Conservation (phyloP, 2,888 invertebrate genomes). For the Erebia palarica region DNA sequence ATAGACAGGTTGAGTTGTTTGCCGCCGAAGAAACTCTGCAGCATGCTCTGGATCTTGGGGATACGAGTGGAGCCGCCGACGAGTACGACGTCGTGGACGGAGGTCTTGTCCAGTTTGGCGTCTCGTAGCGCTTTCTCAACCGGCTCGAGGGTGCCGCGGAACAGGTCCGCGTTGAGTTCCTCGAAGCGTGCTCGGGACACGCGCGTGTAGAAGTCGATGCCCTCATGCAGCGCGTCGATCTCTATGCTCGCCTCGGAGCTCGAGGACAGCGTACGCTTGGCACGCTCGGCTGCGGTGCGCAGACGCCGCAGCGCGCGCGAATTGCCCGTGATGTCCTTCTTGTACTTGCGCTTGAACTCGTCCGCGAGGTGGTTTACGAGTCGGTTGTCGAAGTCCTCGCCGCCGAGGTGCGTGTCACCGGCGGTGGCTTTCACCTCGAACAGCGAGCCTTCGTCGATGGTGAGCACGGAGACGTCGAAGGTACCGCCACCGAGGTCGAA, state of each 20-base stretch:
- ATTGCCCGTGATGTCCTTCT: conserved; percentile 85
- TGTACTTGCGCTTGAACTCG: conserved; percentile 87
- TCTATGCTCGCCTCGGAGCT: conserved; percentile 89
- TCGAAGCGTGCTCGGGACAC: conserved; percentile 89
- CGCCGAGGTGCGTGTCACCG: conserved; percentile 92
- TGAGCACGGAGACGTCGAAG: conserved; percentile 92
- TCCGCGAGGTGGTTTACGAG: conserved; percentile 86
- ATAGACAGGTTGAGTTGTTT: conserved; percentile 88
- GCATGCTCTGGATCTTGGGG: conserved; percentile 88
- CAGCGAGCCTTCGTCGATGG: conserved; percentile 89
- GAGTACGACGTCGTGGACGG: conserved; percentile 90
- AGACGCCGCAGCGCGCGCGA: conserved; percentile 86
- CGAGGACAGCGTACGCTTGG: conserved; percentile 89
- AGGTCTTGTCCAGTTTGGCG: conserved; percentile 89
- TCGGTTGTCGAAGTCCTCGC: conserved; percentile 86
- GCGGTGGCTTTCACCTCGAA: conserved; percentile 92
- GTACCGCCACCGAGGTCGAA: conserved; percentile 87
- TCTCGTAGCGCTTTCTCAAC: conserved; percentile 90
- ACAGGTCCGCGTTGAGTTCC: conserved; percentile 87
- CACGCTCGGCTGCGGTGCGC: conserved; percentile 89
- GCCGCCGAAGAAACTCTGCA: conserved; percentile 89
- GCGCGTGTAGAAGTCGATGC: conserved; percentile 86
- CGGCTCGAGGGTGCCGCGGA: conserved; percentile 88
- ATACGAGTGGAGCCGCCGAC: conserved; percentile 92
- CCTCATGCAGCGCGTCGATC: conserved; percentile 88